Evolutionary conservation across 2,888 invertebrate genomes (phyloP), one percentile per base, ranked within the genome.

Genomic region (Pollenia griseotomentosa): DNA sequence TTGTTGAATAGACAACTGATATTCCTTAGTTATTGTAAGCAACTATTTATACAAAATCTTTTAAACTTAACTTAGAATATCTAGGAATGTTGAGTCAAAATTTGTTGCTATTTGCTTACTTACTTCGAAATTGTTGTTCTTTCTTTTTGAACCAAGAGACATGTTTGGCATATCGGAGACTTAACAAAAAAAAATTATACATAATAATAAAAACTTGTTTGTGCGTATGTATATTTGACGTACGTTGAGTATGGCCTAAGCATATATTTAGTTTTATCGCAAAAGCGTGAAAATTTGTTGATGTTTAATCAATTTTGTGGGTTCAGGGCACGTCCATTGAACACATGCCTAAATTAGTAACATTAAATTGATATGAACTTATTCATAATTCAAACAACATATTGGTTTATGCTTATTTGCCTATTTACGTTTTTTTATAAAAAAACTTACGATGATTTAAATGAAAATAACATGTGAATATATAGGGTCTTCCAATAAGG

Each of bases 1-100:
- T 74, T 85, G 68, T 78, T 78, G 61, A 74, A 55, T 75, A 86
- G 70, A 74, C 82, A 86, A 86, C 86, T 86, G 82, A 86, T 86
- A 83, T 4, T 59, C 16, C 16, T 70, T 61, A 44, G 19, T 46
- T 44, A 53, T 48, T 63, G 33, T 44, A 42, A 14, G 57, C 79
- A 46, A 77, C 66, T 83, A 86, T 83, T 83, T 83, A 86, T 86
- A 83, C 75, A 48, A 77, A 83, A 71, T 57, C 23, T 1, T 19
- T 48, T 42, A 51, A 12, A 51, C 7, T 66, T 14, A 33, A 40
- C 61, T 83, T 86, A 80, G 86, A 86, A 86, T 79, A 61, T 66
- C 44, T 42, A 61, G 71, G 44, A 83, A 75, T 80, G 46, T 71
- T 10, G n/a, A 40, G 11, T 16, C 59, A 61, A 79, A 53, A 42